Percentiles rank a stretch among this genome's conserved stretches.
Conservation (phyloP, 2,113 vertebrate species). For the Trogon melanurus region DNA sequence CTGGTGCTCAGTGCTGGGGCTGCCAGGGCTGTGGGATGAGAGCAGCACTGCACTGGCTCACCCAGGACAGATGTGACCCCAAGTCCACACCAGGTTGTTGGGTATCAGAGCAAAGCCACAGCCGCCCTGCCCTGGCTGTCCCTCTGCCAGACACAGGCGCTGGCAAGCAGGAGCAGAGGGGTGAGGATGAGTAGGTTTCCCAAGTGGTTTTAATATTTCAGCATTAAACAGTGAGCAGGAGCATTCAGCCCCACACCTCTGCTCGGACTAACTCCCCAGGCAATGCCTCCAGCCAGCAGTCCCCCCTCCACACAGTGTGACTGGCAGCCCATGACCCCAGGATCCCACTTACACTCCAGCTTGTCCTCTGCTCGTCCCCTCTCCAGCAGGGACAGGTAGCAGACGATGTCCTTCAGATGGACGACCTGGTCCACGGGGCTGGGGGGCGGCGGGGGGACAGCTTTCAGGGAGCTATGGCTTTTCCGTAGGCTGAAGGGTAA, state of each 20-base stretch:
- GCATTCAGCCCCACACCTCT: fast-evolving
- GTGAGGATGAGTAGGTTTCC: fast-evolving
- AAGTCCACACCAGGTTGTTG: fast-evolving
- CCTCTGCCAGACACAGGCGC: fast-evolving
- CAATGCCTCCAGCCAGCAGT: background rate
- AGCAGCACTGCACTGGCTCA: background rate
- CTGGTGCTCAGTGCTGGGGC: background rate
- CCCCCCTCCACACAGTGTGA: background rate
- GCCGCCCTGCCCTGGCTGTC: background rate
- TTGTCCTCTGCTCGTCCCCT: slow-evolving; percentile 92
- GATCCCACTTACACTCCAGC: slow-evolving; percentile 89
- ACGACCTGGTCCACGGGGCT: slow-evolving; percentile 76
- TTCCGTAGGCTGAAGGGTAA: slow-evolving; percentile 71
- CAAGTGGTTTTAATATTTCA: background rate
- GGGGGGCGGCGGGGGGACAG: background rate
- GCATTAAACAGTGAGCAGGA: background rate
- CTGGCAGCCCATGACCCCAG: fast-evolving
- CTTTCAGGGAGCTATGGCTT: slow-evolving; percentile 76
- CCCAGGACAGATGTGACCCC: fast-evolving
- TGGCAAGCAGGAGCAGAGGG: background rate
- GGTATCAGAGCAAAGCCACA: fast-evolving
- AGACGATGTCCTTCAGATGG: slow-evolving; percentile 93
- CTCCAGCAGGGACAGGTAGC: slow-evolving; percentile 95
- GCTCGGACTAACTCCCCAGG: background rate
- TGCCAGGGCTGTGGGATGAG: background rate